Conservation (phyloP, 2,797 vertebrate genomes). For the Pyrocephalus nanus region DNA sequence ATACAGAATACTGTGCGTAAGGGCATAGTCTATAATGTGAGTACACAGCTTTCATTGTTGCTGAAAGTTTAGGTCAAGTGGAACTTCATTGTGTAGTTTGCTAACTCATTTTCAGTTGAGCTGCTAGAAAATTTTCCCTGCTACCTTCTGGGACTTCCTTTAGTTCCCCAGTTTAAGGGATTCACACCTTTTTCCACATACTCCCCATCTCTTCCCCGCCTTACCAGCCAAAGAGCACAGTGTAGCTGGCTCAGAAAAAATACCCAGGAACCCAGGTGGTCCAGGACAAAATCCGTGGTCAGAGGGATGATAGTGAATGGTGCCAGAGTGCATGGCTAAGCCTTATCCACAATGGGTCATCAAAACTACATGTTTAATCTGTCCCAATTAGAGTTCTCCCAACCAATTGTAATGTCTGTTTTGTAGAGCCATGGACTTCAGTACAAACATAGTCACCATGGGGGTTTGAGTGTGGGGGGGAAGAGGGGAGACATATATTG, state of each 20-base stretch:
- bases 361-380: neutral
- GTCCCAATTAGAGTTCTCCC: neutral
- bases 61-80: slow-evolving; percentile 69
- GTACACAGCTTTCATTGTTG: slow-evolving; percentile 66
- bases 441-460: neutral
- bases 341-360: neutral
- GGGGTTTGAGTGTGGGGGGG: neutral
- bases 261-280: neutral
- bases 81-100: slow-evolving; percentile 58
- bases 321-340: neutral
- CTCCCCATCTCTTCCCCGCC: neutral
- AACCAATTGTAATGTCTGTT: fast-evolving
- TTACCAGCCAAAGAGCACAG: neutral
- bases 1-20: slow-evolving; percentile 71
- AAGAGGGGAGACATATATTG: fast-evolving
- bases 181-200: neutral
- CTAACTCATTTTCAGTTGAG: slow-evolving; percentile 45
- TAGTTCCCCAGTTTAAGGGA: neutral
- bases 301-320: neutral
- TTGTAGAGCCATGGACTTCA: neutral
- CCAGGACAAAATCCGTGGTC: neutral
- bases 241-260: neutral
- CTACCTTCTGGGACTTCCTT: neutral
- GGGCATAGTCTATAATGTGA: slow-evolving; percentile 71
- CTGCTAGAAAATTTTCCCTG: slow-evolving; percentile 1